These are phyloP conservation scores for Papilio glaucus DNA, from an alignment of 1,140 invertebrate species.

Conservation along the genomic window DNA sequence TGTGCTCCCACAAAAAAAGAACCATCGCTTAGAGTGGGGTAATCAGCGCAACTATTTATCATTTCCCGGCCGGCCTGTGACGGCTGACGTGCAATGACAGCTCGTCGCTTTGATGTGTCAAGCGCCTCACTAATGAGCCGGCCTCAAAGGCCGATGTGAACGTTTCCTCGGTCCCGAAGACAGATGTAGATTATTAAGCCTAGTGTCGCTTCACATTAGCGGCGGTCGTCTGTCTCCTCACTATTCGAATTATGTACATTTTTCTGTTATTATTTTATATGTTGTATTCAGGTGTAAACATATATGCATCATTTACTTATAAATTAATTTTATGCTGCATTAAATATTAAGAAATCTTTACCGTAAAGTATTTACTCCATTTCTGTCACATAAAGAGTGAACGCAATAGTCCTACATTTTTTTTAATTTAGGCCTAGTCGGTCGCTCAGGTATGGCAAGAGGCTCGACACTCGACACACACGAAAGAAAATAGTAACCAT, in stretches of 20 bases:
- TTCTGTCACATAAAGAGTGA: too few species aligned
- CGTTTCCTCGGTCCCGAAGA: slow-evolving; percentile 27
- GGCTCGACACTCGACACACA: too few species aligned
- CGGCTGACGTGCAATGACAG: slow-evolving; percentile 52
- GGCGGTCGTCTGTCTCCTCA: background rate
- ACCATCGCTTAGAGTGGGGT: slow-evolving; percentile 46
- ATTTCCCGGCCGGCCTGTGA: slow-evolving; percentile 46
- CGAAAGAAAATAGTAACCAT: too few species aligned
- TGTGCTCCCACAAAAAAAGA: slow-evolving; percentile 48
- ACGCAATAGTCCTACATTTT: too few species aligned
- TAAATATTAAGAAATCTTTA: too few species aligned
- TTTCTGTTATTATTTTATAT: slow-evolving; percentile 13
- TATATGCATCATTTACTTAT: too few species aligned
- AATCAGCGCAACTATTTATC: slow-evolving; percentile 63
- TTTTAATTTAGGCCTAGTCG: too few species aligned
- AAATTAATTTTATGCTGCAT: too few species aligned
- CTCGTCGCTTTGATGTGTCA: slow-evolving; percentile 68
- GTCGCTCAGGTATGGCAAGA: too few species aligned
- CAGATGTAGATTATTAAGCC: slow-evolving; percentile 35
- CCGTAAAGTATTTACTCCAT: too few species aligned
- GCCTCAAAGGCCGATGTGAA: slow-evolving; percentile 43
- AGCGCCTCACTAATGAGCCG: slow-evolving; percentile 60
- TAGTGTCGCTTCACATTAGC: slow-evolving; percentile 31
- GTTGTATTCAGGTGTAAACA: too few species aligned
- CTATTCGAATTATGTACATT: background rate